Conservation (phyloP, 2,113 vertebrate genomes). For the Sterrhoptilus dennistouni region DNA sequence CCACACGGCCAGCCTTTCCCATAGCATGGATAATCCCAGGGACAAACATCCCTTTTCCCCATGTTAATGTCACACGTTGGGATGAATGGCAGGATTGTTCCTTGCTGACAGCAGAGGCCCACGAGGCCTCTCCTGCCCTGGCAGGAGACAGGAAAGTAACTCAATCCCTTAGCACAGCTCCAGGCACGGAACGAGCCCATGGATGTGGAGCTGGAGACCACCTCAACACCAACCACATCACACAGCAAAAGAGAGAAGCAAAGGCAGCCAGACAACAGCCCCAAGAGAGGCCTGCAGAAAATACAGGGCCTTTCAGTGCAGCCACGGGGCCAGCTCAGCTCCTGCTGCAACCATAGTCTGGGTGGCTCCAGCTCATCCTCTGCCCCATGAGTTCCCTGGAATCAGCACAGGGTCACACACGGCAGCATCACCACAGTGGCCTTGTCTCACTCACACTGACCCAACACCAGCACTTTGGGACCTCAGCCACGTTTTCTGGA, state of each 20-base stretch:
- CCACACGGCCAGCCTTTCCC: background rate
- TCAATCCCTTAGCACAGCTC: background rate
- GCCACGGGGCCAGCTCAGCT: background rate
- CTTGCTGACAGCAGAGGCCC: background rate
- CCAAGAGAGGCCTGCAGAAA: background rate
- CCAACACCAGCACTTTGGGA: background rate
- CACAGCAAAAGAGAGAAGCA: background rate
- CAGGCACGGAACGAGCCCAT: background rate
- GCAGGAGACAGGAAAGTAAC: background rate
- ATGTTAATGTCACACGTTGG: rapidly evolving
- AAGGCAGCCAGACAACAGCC: background rate
- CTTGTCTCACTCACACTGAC: background rate
- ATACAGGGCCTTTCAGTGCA: background rate
- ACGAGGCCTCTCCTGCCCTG: background rate
- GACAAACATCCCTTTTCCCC: background rate
- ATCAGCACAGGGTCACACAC: background rate
- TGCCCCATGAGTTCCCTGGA: background rate
- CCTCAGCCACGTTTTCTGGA: background rate
- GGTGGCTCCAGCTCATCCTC: background rate
- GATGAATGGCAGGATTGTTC: constrained; percentile 5
- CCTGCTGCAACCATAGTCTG: background rate
- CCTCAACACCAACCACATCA: background rate
- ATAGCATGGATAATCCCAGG: background rate
- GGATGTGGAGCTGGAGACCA: background rate
- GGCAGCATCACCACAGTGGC: background rate